Conservation (phyloP, 2,113 vertebrate genomes). For the Microtus richardsoni region DNA sequence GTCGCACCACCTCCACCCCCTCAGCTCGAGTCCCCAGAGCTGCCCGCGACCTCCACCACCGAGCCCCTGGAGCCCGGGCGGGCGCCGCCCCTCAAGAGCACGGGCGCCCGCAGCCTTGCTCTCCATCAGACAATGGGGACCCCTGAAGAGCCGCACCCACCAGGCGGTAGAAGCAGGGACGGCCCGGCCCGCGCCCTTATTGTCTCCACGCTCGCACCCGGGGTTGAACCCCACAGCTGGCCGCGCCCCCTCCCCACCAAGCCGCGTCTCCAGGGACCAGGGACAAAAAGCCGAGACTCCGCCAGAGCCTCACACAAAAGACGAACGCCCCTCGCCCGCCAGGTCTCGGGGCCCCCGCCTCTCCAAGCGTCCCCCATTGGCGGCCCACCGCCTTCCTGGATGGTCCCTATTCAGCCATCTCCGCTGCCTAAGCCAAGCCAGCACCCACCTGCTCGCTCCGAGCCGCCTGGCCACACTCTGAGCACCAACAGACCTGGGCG, state of each 20-base stretch:
- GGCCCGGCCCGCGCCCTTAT: constrained; percentile 73
- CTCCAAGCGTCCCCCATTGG: background rate
- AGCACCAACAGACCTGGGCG: constrained; percentile 81
- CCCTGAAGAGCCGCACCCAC: background rate
- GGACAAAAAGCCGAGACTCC: constrained; percentile 75
- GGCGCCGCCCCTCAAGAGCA: background rate
- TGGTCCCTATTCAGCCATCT: background rate
- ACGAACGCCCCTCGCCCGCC: constrained; percentile 42
- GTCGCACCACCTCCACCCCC: background rate
- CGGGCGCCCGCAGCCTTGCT: background rate
- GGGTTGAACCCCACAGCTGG: background rate
- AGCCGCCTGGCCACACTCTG: constrained; percentile 81
- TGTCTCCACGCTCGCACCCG: constrained; percentile 46
- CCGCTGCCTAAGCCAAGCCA: background rate
- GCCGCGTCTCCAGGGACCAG: constrained; percentile 51
- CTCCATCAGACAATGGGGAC: constrained; percentile 68
- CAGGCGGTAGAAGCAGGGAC: background rate
- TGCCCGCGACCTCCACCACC: background rate
- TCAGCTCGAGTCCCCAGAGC: background rate
- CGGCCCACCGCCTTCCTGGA: background rate
- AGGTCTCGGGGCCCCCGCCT: background rate
- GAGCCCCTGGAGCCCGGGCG: background rate
- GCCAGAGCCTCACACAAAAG: constrained; percentile 53
- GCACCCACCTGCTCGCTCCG: constrained; percentile 83
- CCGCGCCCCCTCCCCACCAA: constrained; percentile 63